Evolutionary conservation across 2,797 vertebrate species (phyloP).

Genomic region (Microctenopoma lineatum): DNA sequence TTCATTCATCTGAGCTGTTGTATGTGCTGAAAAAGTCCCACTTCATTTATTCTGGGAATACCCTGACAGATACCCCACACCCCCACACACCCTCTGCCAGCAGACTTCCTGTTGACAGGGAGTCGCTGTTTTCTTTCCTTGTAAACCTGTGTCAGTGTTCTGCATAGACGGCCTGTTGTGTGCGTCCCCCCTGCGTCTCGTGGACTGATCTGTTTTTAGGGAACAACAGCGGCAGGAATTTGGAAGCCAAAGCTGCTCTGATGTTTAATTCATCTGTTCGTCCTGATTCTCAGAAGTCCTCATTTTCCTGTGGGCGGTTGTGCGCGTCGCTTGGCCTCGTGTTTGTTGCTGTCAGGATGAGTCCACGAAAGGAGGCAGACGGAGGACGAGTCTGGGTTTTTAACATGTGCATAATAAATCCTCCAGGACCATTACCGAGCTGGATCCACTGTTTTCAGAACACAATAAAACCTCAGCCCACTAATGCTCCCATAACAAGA

Average conservation of each 20-base stretch:
- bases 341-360: conserved; percentile 9
- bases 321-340: not conserved
- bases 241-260: conserved; percentile 21
- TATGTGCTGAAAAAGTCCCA: not conserved
- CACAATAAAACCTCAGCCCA: too few species aligned
- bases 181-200: conserved; percentile 20
- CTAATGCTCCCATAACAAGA: too few species aligned
- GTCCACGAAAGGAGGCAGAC: not conserved
- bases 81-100: conserved; percentile 30
- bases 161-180: not conserved
- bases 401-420: conserved; percentile 45
- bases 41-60: conserved; percentile 41
- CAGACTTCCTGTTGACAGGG: conserved; percentile 63
- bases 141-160: not conserved
- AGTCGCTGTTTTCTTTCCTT: conserved; percentile 5
- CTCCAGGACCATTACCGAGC: not conserved
- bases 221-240: conserved; percentile 1
- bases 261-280: conserved; percentile 69
- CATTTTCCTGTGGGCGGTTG: conserved; percentile 11
- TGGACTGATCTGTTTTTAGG: conserved; percentile 9
- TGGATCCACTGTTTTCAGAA: not conserved
- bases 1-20: not conserved
- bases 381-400: conserved; percentile 18
- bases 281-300: conserved; percentile 48
- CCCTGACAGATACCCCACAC: conserved; percentile 30